Conservation (phyloP, 2,113 vertebrate species). For the Pluvianellus socialis region DNA sequence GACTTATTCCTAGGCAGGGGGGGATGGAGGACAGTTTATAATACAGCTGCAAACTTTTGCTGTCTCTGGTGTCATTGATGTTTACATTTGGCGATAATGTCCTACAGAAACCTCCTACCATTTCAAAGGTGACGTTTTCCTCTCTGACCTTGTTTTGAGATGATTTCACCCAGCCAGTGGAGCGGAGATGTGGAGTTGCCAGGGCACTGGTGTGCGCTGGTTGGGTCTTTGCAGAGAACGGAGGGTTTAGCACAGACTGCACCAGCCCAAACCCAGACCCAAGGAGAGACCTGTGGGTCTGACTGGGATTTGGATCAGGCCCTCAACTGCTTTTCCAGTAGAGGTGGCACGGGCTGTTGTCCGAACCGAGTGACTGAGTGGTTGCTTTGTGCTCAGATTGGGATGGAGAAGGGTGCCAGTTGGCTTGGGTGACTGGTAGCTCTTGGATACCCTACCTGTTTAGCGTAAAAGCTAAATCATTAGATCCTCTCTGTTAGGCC, state of each 20-base stretch:
- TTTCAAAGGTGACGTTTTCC: neutral
- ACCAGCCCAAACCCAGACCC: no score
- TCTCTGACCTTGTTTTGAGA: neutral
- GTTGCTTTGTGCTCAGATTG: neutral
- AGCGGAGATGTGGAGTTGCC: neutral
- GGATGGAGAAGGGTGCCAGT: neutral
- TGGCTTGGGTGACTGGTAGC: neutral
- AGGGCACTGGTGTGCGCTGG: accelerated
- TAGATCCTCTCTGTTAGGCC: neutral
- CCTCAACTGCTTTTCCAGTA: neutral
- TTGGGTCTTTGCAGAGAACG: neutral
- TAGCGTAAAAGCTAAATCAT: neutral
- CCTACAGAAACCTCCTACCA: slow-evolving; percentile 1
- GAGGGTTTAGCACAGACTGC: neutral
- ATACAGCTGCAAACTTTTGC: slow-evolving; percentile 49
- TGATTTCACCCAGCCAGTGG: neutral
- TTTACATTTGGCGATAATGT: neutral
- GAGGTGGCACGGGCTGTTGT: accelerated
- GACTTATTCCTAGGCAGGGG: slow-evolving; percentile 25
- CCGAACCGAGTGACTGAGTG: accelerated
- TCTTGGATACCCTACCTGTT: neutral
- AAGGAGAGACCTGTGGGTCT: neutral
- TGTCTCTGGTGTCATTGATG: slow-evolving; percentile 15
- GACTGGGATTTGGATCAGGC: neutral
- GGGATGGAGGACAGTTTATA: slow-evolving; percentile 36